Conservation (phyloP, 2,888 invertebrate species). For the Lycophotia porphyrea region DNA sequence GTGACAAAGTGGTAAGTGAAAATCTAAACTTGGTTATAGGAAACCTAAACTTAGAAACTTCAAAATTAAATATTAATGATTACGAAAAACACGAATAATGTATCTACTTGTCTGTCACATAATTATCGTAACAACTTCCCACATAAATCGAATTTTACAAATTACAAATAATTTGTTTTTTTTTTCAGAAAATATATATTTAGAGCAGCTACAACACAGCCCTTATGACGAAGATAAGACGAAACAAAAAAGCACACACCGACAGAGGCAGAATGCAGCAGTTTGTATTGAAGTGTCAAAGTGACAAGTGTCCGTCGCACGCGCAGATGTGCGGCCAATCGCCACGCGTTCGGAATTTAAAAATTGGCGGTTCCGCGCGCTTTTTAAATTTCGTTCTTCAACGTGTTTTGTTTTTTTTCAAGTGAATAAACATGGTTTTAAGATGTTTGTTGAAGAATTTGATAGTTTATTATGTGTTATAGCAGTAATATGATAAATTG, state of each 20-base stretch:
- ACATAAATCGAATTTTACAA: neutral
- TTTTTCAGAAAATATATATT: conserved; percentile 14
- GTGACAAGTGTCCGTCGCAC: conserved; percentile 79
- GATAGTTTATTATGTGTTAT: conserved; percentile 56
- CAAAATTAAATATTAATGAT: neutral
- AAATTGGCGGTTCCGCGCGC: conserved; percentile 66
- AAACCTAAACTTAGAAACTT: neutral
- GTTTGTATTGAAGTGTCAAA: conserved; percentile 86
- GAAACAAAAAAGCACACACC: conserved; percentile 57
- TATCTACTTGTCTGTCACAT: neutral
- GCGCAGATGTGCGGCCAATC: conserved; percentile 80
- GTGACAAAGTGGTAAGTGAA: too few relatives aligned
- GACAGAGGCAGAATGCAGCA: conserved; percentile 73
- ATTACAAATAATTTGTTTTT: neutral
- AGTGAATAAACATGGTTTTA: conserved; percentile 38
- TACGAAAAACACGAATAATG: neutral
- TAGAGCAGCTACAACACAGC: conserved; percentile 13
- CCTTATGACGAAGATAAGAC: conserved; percentile 57
- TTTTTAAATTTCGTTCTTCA: conserved; percentile 61
- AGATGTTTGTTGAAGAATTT: conserved; percentile 31
- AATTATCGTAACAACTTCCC: neutral
- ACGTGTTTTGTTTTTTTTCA: conserved; percentile 50
- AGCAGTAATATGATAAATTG: conserved; percentile 51
- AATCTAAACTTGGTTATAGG: neutral
- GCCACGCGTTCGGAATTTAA: conserved; percentile 76